Conservation (phyloP, 2,113 vertebrate species). For the Dissostichus mawsoni region DNA sequence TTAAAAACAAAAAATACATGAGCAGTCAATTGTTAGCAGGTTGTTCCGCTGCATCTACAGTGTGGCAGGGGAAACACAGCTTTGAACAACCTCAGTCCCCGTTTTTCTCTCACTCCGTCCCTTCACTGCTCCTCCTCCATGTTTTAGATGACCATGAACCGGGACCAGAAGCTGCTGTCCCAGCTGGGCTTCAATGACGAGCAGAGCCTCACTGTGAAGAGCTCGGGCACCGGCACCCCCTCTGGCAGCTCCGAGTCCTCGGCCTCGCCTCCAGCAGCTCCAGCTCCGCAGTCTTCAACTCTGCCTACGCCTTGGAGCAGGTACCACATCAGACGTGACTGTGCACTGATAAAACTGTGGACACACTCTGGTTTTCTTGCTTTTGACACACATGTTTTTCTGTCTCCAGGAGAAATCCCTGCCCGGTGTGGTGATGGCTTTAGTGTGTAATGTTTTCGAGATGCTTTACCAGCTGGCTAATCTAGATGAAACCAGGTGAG, state of each 20-base stretch:
- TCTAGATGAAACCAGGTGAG: constrained; percentile 94
- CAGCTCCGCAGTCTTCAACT: constrained; percentile 90
- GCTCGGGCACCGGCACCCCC: constrained; percentile 94
- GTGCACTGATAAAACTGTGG: no score
- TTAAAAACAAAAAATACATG: constrained; percentile 1
- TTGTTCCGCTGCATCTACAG: background rate
- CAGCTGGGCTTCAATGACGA: constrained; percentile 97
- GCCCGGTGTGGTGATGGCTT: constrained; percentile 97
- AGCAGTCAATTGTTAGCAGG: background rate
- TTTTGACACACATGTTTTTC: constrained; percentile 34
- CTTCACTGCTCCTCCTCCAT: constrained; percentile 9
- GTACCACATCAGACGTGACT: constrained; percentile 19
- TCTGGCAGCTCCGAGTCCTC: constrained; percentile 96
- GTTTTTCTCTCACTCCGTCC: constrained; percentile 19
- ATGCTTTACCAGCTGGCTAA: constrained; percentile 99
- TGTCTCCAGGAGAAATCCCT: constrained; percentile 94
- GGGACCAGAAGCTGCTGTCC: constrained; percentile 98
- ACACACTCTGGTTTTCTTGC: background rate
- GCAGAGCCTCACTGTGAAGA: constrained; percentile 95
- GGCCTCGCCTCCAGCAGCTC: constrained; percentile 90
- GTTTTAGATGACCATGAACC: constrained; percentile 94
- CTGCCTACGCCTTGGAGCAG: constrained; percentile 97
- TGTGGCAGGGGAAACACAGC: constrained; percentile 46
- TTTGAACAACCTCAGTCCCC: constrained; percentile 7
- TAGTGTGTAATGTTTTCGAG: constrained; percentile 98